Base-by-base conservation (phyloP, 2,888 invertebrate species). In the Sericinus montela region DNA sequence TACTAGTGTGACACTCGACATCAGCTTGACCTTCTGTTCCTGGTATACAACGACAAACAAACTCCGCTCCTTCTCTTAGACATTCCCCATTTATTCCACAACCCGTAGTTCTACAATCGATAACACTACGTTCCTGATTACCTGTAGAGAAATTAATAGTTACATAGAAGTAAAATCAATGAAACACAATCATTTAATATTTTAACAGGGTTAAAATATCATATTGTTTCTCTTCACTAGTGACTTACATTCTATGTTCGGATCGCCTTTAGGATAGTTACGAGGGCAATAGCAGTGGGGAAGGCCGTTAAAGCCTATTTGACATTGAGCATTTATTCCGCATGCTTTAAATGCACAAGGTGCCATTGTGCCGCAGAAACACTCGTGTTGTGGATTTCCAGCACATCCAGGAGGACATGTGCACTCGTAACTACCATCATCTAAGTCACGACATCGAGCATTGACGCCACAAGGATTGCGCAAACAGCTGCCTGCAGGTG, bases 71-170 rank as follows among this genome's bases (percentile, higher is more conserved):
- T 79, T 95, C 94, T 60, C 95, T 92, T 58, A 96, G 92, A 84
- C 96, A 97, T 77, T 95, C 94, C n/a, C 95, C 95, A 57, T 95
- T 95, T 65, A 92, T 91, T 58, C 94, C 94, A 84, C 97, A 97
- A 56, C 96, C 96, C 53, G 92, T 91, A 1, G 94, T 94, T 62
- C 96, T 91, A 79, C 97, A 97, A 72, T 97, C 96, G 39, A 93
- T 90, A 30, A 91, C 82, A 58, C 90, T 90, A 51, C 89, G 83
- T 69, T 91, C 91, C 55, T 85, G 77, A 28, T 90, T 82, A 86
- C 93, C 92, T 92, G 64, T 11, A 61, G 68, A 54, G 37, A 45
- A 5, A 36, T 10, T 28, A 28, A 38, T 7, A 23, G 36, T 32
- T 1, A 5, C 43, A n/a, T 29, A 32, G 16, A 34, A 35, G 25